Percentiles rank a stretch among this genome's conserved stretches.
Conservation (phyloP, 2,113 vertebrate genomes). For the Rhinopomastus cyanomelas region DNA sequence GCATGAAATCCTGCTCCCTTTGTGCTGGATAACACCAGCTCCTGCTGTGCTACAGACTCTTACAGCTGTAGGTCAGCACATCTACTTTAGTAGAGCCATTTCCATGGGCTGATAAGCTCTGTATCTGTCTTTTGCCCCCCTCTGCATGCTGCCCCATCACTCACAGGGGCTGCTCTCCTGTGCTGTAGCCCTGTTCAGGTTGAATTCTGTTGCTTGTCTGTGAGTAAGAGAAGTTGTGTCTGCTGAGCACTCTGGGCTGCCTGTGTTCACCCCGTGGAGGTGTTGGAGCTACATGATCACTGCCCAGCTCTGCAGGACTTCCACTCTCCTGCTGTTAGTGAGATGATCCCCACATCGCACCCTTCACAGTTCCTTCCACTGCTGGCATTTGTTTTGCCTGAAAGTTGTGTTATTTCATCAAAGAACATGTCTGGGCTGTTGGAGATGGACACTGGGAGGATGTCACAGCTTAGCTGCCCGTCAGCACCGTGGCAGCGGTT, state of each 20-base stretch:
- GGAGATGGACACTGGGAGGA: not conserved
- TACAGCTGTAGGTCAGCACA: too few relatives aligned
- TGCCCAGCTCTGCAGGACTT: not conserved
- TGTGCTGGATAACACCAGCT: not conserved
- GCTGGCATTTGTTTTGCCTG: not conserved
- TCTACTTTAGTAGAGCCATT: not conserved
- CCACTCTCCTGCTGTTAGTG: rapidly evolving
- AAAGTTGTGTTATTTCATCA: not conserved
- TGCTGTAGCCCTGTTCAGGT: not conserved
- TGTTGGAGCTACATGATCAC: rapidly evolving
- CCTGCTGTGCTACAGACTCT: not conserved
- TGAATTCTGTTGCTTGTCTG: rapidly evolving
- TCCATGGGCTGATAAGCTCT: not conserved
- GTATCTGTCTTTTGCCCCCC: not conserved
- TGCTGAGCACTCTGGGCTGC: not conserved
- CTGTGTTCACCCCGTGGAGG: rapidly evolving
- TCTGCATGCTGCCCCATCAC: rapidly evolving
- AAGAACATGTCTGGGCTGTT: rapidly evolving
- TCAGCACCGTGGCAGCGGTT: not conserved
- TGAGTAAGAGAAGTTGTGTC: not conserved
- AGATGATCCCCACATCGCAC: rapidly evolving
- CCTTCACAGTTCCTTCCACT: rapidly evolving
- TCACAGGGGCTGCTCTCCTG: not conserved
- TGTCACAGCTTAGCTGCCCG: not conserved
- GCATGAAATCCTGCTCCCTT: not conserved